Evolutionary conservation across 2,113 vertebrate species (phyloP).

Genomic region (Syngnathus typhle): DNA sequence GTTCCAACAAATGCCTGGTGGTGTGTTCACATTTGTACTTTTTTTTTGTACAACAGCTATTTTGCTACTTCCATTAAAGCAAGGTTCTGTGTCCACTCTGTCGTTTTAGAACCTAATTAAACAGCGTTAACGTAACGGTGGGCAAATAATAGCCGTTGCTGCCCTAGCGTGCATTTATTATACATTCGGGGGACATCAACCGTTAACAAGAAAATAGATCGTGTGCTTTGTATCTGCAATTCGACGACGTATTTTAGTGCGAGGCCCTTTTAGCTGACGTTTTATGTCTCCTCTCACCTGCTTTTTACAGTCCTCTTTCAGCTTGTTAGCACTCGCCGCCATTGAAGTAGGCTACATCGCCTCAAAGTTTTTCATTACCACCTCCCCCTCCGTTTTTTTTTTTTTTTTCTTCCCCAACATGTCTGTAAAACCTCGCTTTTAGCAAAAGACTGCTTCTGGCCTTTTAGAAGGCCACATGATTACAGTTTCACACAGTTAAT

Average conservation of each 20-base stretch:
- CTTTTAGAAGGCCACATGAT: constrained; percentile 16
- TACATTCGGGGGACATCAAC: neutral
- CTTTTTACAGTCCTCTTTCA: constrained; percentile 52
- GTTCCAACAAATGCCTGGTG: neutral
- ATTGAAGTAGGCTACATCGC: constrained; percentile 25
- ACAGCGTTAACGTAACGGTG: neutral
- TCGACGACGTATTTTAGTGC: constrained; percentile 5
- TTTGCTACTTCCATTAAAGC: neutral
- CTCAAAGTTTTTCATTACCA: constrained; percentile 44
- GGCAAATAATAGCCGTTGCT: neutral
- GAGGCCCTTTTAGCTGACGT: constrained; percentile 25
- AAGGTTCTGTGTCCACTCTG: neutral
- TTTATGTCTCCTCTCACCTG: constrained; percentile 41
- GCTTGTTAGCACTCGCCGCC: constrained; percentile 43
- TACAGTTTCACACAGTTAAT: constrained; percentile 14
- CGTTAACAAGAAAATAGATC: neutral
- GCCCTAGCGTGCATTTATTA: neutral
- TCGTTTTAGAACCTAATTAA: constrained; percentile 1
- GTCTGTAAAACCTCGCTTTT: constrained; percentile 39
- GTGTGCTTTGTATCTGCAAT: constrained; percentile 8
- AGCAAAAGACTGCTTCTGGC: constrained; percentile 21
- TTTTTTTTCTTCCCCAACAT: neutral
- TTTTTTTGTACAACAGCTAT: neutral
- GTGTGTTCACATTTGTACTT: constrained; percentile 1
- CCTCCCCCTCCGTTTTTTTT: constrained; percentile 22